Base-by-base conservation (phyloP, 1,140 invertebrate genomes). In the Panonychus citri region DNA sequence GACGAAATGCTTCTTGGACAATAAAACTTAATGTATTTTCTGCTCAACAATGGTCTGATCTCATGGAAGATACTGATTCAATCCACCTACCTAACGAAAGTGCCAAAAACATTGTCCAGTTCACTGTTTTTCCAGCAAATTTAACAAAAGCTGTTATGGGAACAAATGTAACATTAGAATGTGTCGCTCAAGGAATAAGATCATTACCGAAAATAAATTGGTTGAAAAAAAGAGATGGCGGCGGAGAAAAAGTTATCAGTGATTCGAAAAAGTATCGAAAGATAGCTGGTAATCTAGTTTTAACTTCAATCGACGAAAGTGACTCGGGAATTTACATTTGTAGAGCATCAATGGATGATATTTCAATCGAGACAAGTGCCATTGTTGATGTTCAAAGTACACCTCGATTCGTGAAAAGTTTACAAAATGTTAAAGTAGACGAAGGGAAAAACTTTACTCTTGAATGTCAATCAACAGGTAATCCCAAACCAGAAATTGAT, bases 291-390 rank as follows among this genome's bases (percentile, higher is more conserved):
- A 46, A 46, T 46, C 19, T 46, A 46, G n/a, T 21, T 7, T 24
- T 46, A 10, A 21, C 19, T 15, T 10, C n/a, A 10, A 8, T 46
- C 1, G 73, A 70, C 3, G 64, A 70, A 15, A 69, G 71, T 25
- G 80, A 84, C 67, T 74, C 77, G 55, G 82, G 82, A 0, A 74
- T 74, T 0, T 85, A 85, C 63, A 71, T 78, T 4, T 85, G 83
- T 62, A 74, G 75, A 53, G 70, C 69, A 10, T 62, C 63, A 43
- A 70, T 71, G 62, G 65, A 62, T 42, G 67, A 65, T 3, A 55
- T 58, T 39, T 55, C 63, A 30, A 55, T 66, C 21, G 59, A 57
- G 12, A 55, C 62, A 8, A 58, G 62, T 25, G 59, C 64, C 13
- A 60, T 61, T 1, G 27, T 70, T 12, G 64, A 67, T 46, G 58